phyloP scores from a whole-genome alignment of 92 coral and sea anemone genomes.

The Palythoa heliodiscus region DNA sequence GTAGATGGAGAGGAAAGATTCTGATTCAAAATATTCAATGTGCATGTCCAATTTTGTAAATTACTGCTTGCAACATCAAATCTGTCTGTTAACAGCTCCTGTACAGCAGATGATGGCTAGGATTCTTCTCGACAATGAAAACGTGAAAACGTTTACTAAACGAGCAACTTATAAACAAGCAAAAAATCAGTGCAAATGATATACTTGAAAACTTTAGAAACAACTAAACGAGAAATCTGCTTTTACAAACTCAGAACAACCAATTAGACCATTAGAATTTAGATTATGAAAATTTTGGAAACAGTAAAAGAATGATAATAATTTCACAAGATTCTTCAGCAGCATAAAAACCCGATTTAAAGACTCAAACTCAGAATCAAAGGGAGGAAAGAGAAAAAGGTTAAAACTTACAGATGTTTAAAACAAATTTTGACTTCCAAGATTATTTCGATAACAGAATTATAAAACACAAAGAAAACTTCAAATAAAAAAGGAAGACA shows the following conservation, averaged over 20 bases:
- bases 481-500: background rate
- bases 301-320: constrained; percentile 15
- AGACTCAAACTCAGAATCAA: background rate
- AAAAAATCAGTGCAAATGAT: background rate
- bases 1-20: constrained; percentile 11
- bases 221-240: background rate
- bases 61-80: constrained; percentile 32
- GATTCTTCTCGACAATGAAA: constrained; percentile 16
- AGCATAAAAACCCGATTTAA: constrained; percentile 23
- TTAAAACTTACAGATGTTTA: constrained; percentile 4
- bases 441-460: background rate
- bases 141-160: constrained; percentile 8
- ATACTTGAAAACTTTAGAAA: background rate
- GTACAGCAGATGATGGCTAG: constrained; percentile 31
- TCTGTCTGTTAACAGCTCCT: constrained; percentile 12
- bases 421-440: background rate
- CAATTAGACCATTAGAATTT: constrained; percentile 9
- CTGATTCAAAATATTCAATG: background rate
- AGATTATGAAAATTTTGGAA: constrained; percentile 32
- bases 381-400: background rate
- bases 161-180: background rate
- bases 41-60: constrained; percentile 29
- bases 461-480: too few species aligned
- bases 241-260: background rate
- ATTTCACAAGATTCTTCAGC: constrained; percentile 11